phyloP scores from a whole-genome alignment of 2,888 invertebrate genomes.

The Protophormia terraenovae region DNA sequence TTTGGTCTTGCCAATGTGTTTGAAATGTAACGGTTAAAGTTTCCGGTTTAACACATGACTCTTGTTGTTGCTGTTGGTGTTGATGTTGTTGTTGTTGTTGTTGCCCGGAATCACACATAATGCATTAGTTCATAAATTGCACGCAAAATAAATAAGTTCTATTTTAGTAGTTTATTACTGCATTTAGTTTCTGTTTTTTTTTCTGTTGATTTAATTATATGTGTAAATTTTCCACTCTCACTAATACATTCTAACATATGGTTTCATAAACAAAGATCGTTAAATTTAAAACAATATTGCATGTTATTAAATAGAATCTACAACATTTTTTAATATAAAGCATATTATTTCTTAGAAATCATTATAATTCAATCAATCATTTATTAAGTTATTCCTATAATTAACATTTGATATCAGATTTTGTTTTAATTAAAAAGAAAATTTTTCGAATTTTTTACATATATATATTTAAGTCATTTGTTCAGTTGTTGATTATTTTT shows the following conservation, averaged over 20 bases:
- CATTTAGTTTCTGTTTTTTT: background rate
- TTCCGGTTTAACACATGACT: constrained; percentile 42
- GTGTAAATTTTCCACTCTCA: background rate
- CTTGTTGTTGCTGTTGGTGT: constrained; percentile 25
- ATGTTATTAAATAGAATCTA: no score
- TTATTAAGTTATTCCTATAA: no score
- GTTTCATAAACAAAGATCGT: background rate
- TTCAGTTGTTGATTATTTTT: no score
- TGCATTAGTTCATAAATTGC: constrained; percentile 10
- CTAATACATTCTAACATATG: background rate
- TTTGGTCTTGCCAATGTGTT: constrained; percentile 24
- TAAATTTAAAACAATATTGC: background rate
- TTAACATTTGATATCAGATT: background rate
- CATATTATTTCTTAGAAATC: no score
- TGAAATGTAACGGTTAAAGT: constrained; percentile 24
- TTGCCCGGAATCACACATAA: constrained; percentile 59
- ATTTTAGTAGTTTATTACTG: background rate
- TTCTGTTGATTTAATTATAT: constrained; percentile 9
- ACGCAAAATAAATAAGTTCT: background rate
- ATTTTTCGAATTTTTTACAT: no score
- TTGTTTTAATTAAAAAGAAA: background rate
- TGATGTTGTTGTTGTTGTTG: constrained; percentile 33
- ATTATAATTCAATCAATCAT: no score
- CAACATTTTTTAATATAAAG: no score
- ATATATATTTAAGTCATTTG: no score